phyloP scores from a whole-genome alignment of 2,797 vertebrate genomes.

The Peromyscus aztecus region DNA sequence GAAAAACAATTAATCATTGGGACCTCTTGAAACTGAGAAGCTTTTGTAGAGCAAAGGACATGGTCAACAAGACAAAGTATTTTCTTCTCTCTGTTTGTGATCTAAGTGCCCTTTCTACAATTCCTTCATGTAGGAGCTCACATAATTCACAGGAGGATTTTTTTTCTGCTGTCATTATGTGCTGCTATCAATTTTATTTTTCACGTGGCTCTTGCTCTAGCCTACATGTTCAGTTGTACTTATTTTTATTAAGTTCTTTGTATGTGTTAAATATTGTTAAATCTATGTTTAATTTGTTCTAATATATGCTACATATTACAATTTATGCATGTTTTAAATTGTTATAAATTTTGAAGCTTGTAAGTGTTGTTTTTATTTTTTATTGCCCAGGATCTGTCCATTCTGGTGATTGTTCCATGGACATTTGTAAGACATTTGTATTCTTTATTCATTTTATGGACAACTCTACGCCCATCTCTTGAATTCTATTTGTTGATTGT shows the following conservation, averaged over 20 bases:
- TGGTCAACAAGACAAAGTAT: background rate
- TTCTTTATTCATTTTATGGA: background rate
- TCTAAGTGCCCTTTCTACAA: background rate
- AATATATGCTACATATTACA: background rate
- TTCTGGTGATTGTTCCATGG: background rate
- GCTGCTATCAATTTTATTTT: background rate
- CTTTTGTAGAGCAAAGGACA: too few species aligned
- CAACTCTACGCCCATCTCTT: background rate
- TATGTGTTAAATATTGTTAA: background rate
- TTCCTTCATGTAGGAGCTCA: background rate
- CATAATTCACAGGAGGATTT: background rate
- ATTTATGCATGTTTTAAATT: background rate
- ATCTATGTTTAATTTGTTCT: background rate
- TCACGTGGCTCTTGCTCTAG: background rate
- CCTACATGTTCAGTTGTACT: background rate
- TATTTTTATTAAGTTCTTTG: background rate
- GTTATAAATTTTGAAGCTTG: background rate
- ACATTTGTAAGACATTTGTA: background rate
- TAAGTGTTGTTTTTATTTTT: background rate
- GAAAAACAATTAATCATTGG: too few species aligned
- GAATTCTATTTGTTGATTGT: background rate
- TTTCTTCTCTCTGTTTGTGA: background rate
- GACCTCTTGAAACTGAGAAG: too few species aligned
- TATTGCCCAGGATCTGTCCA: background rate
- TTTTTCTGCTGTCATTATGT: background rate